A percentile compares a stretch with the other conserved stretches of the same genome.
Conservation (phyloP, 2,888 invertebrate genomes). For the Sylvicola cinctus region DNA sequence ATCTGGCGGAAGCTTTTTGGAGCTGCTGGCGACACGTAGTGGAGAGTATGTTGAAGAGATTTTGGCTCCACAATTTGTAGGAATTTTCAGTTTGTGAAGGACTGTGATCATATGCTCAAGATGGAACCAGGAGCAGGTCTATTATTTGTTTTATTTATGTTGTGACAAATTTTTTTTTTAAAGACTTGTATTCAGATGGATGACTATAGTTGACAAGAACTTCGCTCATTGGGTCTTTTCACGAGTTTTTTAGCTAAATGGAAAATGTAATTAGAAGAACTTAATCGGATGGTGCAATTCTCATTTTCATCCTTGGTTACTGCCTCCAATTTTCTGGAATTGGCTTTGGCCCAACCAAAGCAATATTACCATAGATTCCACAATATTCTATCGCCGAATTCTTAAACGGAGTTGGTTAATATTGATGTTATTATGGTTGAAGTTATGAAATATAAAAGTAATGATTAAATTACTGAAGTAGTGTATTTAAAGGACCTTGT, state of each 20-base stretch:
- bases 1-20: conserved; percentile 82
- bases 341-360: conserved; percentile 84
- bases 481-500: too few relatives aligned
- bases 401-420: conserved; percentile 78
- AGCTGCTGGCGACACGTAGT: conserved; percentile 70
- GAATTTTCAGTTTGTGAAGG: conserved; percentile 89
- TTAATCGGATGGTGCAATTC: conserved; percentile 82
- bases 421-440: conserved; percentile 99
- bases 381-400: conserved; percentile 72
- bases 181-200: too few relatives aligned
- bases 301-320: conserved; percentile 94
- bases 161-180: neutral
- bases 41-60: conserved; percentile 94
- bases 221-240: conserved; percentile 66
- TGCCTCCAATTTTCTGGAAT: conserved; percentile 83
- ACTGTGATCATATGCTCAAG: conserved; percentile 72
- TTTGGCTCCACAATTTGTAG: conserved; percentile 86
- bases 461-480: too few relatives aligned
- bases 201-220: conserved; percentile 52
- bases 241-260: conserved; percentile 80
- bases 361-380: conserved; percentile 97
- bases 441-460: conserved; percentile 96
- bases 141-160: too few relatives aligned
- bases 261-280: conserved; percentile 87
- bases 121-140: conserved; percentile 44